A percentile compares a stretch with the other conserved stretches of the same genome.
Evolutionary conservation across 2,797 vertebrate genomes (phyloP).

Genomic region (Falco rusticolus): DNA sequence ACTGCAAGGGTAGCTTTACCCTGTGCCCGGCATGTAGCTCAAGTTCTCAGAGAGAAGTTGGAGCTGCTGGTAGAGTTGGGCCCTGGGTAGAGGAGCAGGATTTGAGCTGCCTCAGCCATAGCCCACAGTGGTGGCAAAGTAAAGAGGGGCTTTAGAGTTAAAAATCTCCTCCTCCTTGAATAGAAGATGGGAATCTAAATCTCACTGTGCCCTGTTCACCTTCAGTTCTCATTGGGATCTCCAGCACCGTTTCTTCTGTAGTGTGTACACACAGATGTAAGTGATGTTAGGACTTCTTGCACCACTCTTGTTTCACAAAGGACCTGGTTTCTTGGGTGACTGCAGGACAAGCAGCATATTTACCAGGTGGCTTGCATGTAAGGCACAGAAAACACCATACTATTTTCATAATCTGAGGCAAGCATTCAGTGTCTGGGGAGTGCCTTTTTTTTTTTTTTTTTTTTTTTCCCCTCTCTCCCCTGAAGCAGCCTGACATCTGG

Average conservation of each 20-base stretch:
- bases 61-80: not conserved
- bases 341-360: not conserved
- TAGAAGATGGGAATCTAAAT: not conserved
- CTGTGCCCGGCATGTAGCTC: not conserved
- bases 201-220: not conserved
- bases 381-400: not conserved
- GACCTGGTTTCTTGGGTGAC: not conserved
- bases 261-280: not conserved
- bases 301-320: not conserved
- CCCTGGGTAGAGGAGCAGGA: not conserved
- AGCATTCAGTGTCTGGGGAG: not conserved
- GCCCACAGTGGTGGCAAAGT: not conserved
- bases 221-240: not conserved
- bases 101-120: not conserved
- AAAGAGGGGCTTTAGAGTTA: not conserved
- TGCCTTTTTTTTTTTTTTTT: not conserved
- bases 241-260: not conserved
- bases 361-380: not conserved
- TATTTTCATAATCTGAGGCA: not conserved
- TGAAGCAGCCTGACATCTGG: not conserved
- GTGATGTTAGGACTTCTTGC: not conserved
- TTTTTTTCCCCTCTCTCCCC: not conserved
- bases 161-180: not conserved
- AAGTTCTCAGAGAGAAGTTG: not conserved
- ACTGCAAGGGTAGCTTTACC: not conserved